Evolutionary conservation across 1,140 invertebrate species (phyloP).

Genomic region (Drosophila watanabei): DNA sequence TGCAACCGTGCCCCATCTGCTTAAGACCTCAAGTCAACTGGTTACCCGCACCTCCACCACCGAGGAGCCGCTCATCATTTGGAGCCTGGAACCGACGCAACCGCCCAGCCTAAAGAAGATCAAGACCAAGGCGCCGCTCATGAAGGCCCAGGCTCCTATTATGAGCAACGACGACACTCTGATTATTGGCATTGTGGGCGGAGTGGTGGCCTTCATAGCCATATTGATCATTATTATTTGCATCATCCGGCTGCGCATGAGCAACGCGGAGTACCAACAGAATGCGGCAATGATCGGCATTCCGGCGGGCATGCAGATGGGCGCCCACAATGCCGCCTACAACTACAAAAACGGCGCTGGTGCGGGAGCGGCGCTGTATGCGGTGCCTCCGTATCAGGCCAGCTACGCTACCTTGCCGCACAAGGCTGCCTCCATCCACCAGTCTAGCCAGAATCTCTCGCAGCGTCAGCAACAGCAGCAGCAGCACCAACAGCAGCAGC

Average conservation of each 20-base stretch:
- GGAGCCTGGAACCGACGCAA: slow-evolving; percentile 91
- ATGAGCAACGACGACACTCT: slow-evolving; percentile 95
- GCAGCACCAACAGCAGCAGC: slow-evolving; percentile 75
- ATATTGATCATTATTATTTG: slow-evolving; percentile 95
- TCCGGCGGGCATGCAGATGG: slow-evolving; percentile 86
- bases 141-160: slow-evolving; percentile 87
- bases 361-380: slow-evolving; percentile 86
- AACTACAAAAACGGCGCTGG: slow-evolving; percentile 85
- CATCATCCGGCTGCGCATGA: slow-evolving; percentile 91
- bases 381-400: slow-evolving; percentile 86
- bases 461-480: slow-evolving; percentile 86
- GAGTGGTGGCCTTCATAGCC: slow-evolving; percentile 95
- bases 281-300: slow-evolving; percentile 88
- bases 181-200: slow-evolving; percentile 96
- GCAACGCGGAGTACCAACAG: slow-evolving; percentile 89
- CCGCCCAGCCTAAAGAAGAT: slow-evolving; percentile 86
- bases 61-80: slow-evolving; percentile 94
- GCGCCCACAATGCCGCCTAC: slow-evolving; percentile 86
- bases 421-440: slow-evolving; percentile 86
- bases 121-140: slow-evolving; percentile 87
- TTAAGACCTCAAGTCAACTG: slow-evolving; percentile 85
- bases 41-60: slow-evolving; percentile 87
- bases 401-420: slow-evolving; percentile 88
- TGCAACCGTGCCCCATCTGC: slow-evolving; percentile 73
- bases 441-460: slow-evolving; percentile 86